Conservation (phyloP, 2,888 invertebrate species). For the Heteromurus nitidus region DNA sequence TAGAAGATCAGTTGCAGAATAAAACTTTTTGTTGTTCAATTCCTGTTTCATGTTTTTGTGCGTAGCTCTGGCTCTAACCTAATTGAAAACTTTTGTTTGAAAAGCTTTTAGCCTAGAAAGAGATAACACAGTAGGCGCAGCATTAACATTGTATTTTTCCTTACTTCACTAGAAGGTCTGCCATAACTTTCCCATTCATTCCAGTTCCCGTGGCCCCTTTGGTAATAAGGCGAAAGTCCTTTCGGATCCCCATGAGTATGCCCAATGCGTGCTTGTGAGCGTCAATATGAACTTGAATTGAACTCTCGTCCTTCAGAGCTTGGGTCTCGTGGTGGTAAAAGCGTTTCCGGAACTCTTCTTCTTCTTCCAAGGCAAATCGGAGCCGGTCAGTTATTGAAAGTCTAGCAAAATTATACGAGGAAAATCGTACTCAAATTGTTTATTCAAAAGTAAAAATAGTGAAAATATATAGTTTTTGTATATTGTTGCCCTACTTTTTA, state of each 20-base stretch:
- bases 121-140: too few relatives aligned
- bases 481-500: conserved; percentile 50
- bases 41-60: too few relatives aligned
- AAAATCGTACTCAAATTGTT: neutral
- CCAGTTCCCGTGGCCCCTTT: conserved; percentile 41
- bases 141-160: too few relatives aligned
- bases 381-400: conserved; percentile 50
- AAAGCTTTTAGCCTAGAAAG: too few relatives aligned
- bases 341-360: conserved; percentile 58
- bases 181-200: conserved; percentile 57
- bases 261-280: conserved; percentile 61
- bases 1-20: too few relatives aligned
- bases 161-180: conserved; percentile 55
- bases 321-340: conserved; percentile 59
- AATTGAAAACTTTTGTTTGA: too few relatives aligned
- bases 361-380: conserved; percentile 57
- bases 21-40: conserved; percentile 2
- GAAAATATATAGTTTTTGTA: neutral
- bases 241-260: conserved; percentile 47
- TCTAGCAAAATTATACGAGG: conserved; percentile 19
- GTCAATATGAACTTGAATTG: conserved; percentile 59
- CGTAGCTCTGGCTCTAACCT: too few relatives aligned
- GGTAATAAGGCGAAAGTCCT: conserved; percentile 50
- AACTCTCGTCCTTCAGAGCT: conserved; percentile 60
- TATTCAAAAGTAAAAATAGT: neutral